These are phyloP conservation scores for Nomada ferruginata DNA, from an alignment of 2,888 invertebrate genomes.

Conservation along the genomic window DNA sequence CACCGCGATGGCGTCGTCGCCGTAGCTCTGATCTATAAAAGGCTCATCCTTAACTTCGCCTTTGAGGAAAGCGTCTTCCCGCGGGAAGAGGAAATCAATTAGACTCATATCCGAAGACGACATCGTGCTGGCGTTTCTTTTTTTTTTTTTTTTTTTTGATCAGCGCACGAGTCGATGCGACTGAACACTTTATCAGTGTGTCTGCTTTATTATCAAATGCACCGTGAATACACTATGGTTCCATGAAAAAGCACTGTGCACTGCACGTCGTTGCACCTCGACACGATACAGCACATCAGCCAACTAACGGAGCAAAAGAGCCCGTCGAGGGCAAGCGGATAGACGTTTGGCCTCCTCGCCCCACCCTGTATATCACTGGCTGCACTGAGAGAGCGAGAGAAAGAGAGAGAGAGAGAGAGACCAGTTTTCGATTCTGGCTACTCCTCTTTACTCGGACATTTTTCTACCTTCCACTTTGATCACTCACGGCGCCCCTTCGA, in stretches of 20 bases:
- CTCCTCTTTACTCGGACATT: conserved; percentile 27
- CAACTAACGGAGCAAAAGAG: conserved; percentile 44
- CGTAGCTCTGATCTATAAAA: conserved; percentile 73
- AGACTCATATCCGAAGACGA: conserved; percentile 82
- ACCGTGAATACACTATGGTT: conserved; percentile 27
- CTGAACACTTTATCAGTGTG: conserved; percentile 1
- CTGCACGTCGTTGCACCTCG: conserved; percentile 41
- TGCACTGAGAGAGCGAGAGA: conserved; percentile 3
- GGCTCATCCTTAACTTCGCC: conserved; percentile 78
- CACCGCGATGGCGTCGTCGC: conserved; percentile 75
- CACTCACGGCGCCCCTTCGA: neutral
- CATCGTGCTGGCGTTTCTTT: conserved; percentile 67
- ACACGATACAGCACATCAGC: conserved; percentile 33
- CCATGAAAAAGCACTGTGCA: conserved; percentile 53
- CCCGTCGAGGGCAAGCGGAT: conserved; percentile 16
- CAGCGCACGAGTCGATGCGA: conserved; percentile 9
- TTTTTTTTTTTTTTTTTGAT: neutral
- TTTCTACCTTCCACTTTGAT: neutral
- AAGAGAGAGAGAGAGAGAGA: conserved; percentile 27
- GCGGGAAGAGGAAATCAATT: conserved; percentile 82
- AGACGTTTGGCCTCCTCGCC: conserved; percentile 53
- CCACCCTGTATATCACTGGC: conserved; percentile 55
- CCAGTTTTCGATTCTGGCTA: conserved; percentile 31
- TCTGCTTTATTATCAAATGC: neutral
- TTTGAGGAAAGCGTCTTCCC: conserved; percentile 80